Percentiles rank a stretch among this genome's conserved stretches.
phyloP scores from a whole-genome alignment of 2,888 invertebrate genomes.

The Sepioteuthis lessoniana region DNA sequence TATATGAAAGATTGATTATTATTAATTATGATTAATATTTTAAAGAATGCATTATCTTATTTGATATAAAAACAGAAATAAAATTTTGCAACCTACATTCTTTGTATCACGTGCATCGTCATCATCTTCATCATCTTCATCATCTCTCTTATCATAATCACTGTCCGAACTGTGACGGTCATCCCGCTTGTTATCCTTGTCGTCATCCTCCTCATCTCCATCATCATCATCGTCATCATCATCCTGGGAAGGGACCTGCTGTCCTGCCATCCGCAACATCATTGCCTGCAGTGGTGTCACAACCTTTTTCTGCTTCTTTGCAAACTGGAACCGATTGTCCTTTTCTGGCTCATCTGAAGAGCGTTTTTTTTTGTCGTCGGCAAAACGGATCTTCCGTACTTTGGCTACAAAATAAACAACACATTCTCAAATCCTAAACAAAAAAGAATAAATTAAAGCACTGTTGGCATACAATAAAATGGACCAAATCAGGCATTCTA shows the following conservation, averaged over 20 bases:
- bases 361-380: constrained; percentile 78
- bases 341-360: constrained; percentile 73
- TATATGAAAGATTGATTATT: too few species aligned
- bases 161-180: constrained; percentile 51
- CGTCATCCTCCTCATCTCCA: constrained; percentile 49
- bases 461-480: too few species aligned
- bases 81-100: not conserved
- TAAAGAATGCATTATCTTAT: too few species aligned
- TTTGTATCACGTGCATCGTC: not conserved
- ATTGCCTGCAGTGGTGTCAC: constrained; percentile 83
- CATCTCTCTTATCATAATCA: constrained; percentile 54
- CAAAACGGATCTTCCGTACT: constrained; percentile 79
- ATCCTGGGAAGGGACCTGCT: constrained; percentile 83
- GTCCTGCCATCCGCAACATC: constrained; percentile 89
- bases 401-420: constrained; percentile 60
- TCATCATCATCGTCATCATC: constrained; percentile 55
- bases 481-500: too few species aligned
- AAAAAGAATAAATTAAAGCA: not conserved
- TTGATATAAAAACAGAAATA: too few species aligned
- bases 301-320: constrained; percentile 56
- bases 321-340: constrained; percentile 65
- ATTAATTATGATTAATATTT: too few species aligned
- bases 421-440: not conserved
- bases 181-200: constrained; percentile 48
- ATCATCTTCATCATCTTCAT: not conserved